Evolutionary conservation across 2,888 invertebrate genomes (phyloP), one percentile per base, ranked within the genome.

Genomic region (Parapristionchus giblindavisi): DNA sequence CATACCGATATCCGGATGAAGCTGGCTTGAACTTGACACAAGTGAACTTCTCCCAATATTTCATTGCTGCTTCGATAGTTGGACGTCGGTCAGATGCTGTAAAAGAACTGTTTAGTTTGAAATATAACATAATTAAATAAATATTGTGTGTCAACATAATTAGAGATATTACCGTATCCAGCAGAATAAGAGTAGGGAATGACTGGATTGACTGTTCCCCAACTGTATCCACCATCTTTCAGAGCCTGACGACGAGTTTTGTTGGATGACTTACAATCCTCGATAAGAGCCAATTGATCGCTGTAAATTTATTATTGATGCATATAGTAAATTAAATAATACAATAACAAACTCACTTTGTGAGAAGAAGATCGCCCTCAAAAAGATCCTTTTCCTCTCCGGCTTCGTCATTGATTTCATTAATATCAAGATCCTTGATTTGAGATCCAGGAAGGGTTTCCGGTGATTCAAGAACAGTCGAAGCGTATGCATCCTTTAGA

Each of bases 201-300:
- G 52, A 68, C 68, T n/a, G 52, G 52, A n/a, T 68, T 68, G 54
- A 21, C 34, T 14, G 43, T 29, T n/a, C 68, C 68, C 68, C 68
- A 68, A 0, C 34, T 29, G n/a, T 68, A 68, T 36, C 68, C 52
- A n/a, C 52, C 52, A 24, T 54, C 68, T 11, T 52, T 68, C 34
- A 52, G 51, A 3, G 68, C 68, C n/a, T 68, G 68, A 34, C 68
- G 51, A 24, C 68, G 68, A 32, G 68, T 34, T 32, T 52, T 32
- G 11, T 54, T 68, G 14, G 65, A 65, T 17, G 24, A 29, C n/a
- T 40, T 27, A 1, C 27, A 6, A 1, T 21, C 21, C 29, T 65
- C 65, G 65, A 65, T 65, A 2, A 65, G 17, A 17, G 65, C 17
- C 11, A 65, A 48, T 21, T 65, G 65, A 6, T 65, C 65, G 34